Percentiles rank a stretch among this genome's conserved stretches.
Evolutionary conservation across 2,797 vertebrate species (phyloP).

Genomic region (Kryptolebias ocellatus): DNA sequence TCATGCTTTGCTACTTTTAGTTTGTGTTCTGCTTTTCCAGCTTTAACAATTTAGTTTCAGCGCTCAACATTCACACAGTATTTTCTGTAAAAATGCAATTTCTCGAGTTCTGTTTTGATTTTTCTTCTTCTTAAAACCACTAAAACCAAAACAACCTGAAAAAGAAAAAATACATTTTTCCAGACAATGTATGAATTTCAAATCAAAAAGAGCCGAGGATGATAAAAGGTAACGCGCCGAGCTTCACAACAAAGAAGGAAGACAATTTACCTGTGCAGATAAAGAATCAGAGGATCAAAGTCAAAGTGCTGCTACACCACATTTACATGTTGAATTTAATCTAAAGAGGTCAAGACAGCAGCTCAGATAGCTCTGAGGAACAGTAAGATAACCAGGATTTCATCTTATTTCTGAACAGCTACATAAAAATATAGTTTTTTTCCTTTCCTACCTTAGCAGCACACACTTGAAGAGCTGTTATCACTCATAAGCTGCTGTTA

Average conservation of each 20-base stretch:
- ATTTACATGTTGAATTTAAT: constrained; percentile 64
- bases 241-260: constrained; percentile 51
- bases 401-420: constrained; percentile 45
- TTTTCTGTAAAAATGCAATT: too few relatives aligned
- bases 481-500: constrained; percentile 36
- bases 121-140: constrained; percentile 21
- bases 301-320: constrained; percentile 32
- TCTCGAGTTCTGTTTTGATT: constrained; percentile 6
- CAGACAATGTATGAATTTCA: constrained; percentile 45
- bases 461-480: constrained; percentile 26
- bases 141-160: constrained; percentile 25
- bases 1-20: too few relatives aligned
- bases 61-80: too few relatives aligned
- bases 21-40: too few relatives aligned
- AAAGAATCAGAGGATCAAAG: constrained; percentile 67
- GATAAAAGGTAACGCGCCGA: constrained; percentile 41
- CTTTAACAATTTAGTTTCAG: too few relatives aligned
- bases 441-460: constrained; percentile 62
- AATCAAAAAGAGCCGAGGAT: constrained; percentile 54
- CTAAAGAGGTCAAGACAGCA: constrained; percentile 55
- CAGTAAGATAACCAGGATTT: constrained; percentile 39
- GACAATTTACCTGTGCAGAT: constrained; percentile 53
- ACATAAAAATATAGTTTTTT: constrained; percentile 45
- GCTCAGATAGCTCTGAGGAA: constrained; percentile 48
- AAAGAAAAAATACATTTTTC: constrained; percentile 39